Percentiles rank a stretch among this genome's conserved stretches.
phyloP scores from a whole-genome alignment of 2,888 invertebrate species.

The Tupiocoris notatus region DNA sequence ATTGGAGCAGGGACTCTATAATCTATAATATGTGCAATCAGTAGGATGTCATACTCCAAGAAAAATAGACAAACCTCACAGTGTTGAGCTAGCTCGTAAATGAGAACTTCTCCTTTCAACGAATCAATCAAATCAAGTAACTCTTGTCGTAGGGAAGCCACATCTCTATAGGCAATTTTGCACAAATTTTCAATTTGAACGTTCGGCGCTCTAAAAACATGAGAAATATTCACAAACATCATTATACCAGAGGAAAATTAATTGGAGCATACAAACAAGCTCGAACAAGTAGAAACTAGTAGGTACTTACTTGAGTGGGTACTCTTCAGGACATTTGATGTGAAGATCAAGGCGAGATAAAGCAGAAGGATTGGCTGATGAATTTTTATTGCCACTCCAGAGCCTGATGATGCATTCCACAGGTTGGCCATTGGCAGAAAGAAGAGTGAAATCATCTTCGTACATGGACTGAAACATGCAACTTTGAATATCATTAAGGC shows the following conservation, averaged over 20 bases:
- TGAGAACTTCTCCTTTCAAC: conserved; percentile 78
- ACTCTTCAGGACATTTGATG: conserved; percentile 25
- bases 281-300: too few relatives aligned
- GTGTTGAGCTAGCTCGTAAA: conserved; percentile 76
- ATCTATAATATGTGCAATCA: not conserved
- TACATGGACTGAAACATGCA: conserved; percentile 28
- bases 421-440: conserved; percentile 3
- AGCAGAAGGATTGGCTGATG: not conserved
- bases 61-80: conserved; percentile 59
- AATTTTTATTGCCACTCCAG: not conserved
- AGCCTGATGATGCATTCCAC: conserved; percentile 23
- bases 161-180: conserved; percentile 72
- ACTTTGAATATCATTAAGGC: not conserved
- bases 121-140: conserved; percentile 61
- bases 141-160: conserved; percentile 62
- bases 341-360: conserved; percentile 19
- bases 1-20: not conserved
- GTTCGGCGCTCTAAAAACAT: conserved; percentile 63
- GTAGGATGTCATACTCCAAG: not conserved
- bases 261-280: too few relatives aligned
- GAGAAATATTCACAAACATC: not conserved
- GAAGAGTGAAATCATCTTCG: conserved; percentile 8
- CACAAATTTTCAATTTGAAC: conserved; percentile 71
- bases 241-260: too few relatives aligned
- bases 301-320: conserved; percentile 8